Evolutionary conservation across 2,113 vertebrate species (phyloP), one percentile per base, ranked within the genome.

Genomic region (Cichladusa arquata): DNA sequence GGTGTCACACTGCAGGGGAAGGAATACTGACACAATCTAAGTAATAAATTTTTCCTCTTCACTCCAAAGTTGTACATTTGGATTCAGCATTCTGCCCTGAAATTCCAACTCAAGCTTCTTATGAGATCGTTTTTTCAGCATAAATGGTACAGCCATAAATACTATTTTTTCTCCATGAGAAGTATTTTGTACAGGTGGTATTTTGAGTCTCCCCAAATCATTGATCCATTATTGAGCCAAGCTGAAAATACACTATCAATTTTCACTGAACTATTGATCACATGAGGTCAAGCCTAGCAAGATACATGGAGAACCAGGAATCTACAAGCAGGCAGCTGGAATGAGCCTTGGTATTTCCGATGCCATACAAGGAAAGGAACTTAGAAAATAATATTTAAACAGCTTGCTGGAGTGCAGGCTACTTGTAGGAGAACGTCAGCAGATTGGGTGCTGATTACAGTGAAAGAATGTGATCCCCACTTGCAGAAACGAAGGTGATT

Each of bases 361-460:
- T 16, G 47, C 56, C 78, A 44, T 74, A 65, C n/a, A 88, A 62
- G 81, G 86, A 90, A 93, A 91, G 81, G 78, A 94, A 94, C 64
- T 81, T 19, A 36, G 61, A 81, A 92, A 93, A 89, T 34, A 77
- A 31, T 38, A 84, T 53, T 70, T 44, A 22, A 94, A 66, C 19
- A 57, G 69, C 67, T 44, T 44, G 66, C 23, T 80, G 57, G 51
- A 74, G 48, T 26, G 76, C 57, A 90, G 64, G 6, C 36, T 48
- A n/a, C 58, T 65, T 54, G 54, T 4, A 73, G 57, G 34, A 82
- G 53, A 40, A 48, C 9, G 20, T 31, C 67, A 74, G 48, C 86
- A 62, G 78, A 34, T 10, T 10, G 5, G 8, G 6, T 14, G 28
- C 57, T 19, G 66, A 72, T 47, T 38, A 9, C 7, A 36, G 57